phyloP scores from a whole-genome alignment of 2,888 invertebrate genomes.

The Patella pellucida region DNA sequence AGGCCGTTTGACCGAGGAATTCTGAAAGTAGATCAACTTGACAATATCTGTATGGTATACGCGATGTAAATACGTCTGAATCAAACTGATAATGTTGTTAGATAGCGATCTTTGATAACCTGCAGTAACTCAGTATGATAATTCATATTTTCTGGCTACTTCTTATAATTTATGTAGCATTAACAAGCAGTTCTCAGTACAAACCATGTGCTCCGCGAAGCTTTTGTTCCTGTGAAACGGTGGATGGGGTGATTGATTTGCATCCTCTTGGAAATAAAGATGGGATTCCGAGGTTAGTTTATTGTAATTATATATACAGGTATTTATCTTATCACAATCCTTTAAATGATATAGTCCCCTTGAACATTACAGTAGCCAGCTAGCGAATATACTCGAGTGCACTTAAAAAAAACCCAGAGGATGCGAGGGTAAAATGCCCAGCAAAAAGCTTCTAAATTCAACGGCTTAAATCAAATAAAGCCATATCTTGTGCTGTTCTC shows the following conservation, averaged over 20 bases:
- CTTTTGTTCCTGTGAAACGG: slow-evolving; percentile 12
- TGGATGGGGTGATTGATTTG: slow-evolving; percentile 16
- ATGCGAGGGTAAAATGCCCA: not conserved
- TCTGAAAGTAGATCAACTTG: no score
- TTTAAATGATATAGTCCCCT: not conserved
- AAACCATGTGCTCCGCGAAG: slow-evolving; percentile 1
- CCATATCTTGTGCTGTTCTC: no score
- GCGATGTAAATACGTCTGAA: no score
- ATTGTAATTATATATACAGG: not conserved
- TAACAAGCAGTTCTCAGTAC: no score
- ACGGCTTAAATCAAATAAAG: not conserved
- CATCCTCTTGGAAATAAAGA: slow-evolving; percentile 15
- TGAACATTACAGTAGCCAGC: not conserved
- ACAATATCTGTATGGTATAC: no score
- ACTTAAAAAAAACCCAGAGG: not conserved
- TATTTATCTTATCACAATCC: not conserved
- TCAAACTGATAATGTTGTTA: no score
- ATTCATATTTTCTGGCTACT: no score
- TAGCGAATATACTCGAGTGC: not conserved
- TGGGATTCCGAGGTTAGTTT: slow-evolving; percentile 8
- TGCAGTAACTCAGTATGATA: no score
- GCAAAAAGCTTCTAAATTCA: not conserved
- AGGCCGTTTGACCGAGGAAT: no score
- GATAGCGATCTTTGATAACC: no score
- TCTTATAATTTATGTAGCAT: no score